A percentile compares a stretch with the other conserved stretches of the same genome.
Conservation (phyloP, 2,113 vertebrate species). For the Oncorhynchus clarkii region DNA sequence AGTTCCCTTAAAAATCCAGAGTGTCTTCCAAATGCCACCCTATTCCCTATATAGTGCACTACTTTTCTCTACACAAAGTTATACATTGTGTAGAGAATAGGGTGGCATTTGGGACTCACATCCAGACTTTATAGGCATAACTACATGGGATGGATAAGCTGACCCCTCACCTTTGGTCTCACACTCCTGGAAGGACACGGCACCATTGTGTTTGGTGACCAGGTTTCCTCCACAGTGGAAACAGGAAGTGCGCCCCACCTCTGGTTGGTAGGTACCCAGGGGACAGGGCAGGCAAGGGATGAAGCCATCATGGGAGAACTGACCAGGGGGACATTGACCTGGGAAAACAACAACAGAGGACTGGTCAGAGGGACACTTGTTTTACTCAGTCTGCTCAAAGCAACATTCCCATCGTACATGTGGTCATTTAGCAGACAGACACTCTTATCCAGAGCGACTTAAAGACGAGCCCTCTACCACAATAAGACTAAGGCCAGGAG, state of each 20-base stretch:
- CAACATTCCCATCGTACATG: background rate
- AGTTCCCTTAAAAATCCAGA: constrained; percentile 1
- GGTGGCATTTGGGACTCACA: background rate
- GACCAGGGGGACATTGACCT: constrained; percentile 88
- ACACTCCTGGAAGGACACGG: constrained; percentile 89
- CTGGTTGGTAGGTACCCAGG: constrained; percentile 87
- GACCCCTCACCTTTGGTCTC: constrained; percentile 88
- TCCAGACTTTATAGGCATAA: background rate
- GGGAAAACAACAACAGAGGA: constrained; percentile 43
- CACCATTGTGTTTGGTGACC: constrained; percentile 76
- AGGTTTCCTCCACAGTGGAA: constrained; percentile 88
- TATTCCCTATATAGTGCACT: no score
- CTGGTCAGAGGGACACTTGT: background rate
- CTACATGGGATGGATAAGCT: background rate
- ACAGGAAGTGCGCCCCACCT: constrained; percentile 87
- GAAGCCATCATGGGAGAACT: constrained; percentile 89
- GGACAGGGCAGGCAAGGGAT: constrained; percentile 84
- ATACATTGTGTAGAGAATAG: no score
- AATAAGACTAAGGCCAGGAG: background rate
- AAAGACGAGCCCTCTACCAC: background rate
- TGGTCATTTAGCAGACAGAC: background rate
- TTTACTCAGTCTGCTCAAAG: background rate
- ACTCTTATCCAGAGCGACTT: background rate
- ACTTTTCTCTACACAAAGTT: no score
- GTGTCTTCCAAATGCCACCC: no score